phyloP scores from a whole-genome alignment of 2,797 vertebrate species.

The Bovichtus variegatus region DNA sequence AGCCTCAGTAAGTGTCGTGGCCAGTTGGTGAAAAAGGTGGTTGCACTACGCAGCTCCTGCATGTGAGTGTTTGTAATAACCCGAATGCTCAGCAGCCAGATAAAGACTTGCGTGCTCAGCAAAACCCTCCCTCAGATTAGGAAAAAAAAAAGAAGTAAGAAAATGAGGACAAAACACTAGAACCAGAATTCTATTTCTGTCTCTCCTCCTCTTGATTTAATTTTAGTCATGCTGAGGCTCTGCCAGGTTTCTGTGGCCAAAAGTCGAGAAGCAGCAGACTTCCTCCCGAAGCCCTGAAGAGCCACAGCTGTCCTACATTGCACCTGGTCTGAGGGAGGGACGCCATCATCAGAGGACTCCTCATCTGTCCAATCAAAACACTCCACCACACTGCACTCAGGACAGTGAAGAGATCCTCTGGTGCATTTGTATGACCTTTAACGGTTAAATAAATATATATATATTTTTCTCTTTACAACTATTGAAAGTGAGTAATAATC shows the following conservation, averaged over 20 bases:
- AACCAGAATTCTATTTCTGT: conserved; percentile 53
- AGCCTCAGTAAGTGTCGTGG: conserved; percentile 9
- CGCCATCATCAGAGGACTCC: conserved; percentile 34
- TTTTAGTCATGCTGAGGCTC: conserved; percentile 55
- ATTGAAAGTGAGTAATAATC: background rate
- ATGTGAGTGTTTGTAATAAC: conserved; percentile 23
- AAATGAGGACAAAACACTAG: conserved; percentile 46
- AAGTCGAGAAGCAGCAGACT: conserved; percentile 33
- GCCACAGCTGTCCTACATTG: conserved; percentile 77
- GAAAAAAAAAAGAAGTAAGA: conserved; percentile 23
- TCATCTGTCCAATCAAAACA: conserved; percentile 32
- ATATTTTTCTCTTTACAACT: background rate
- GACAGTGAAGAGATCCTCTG: background rate
- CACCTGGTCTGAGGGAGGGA: conserved; percentile 64
- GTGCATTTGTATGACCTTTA: background rate
- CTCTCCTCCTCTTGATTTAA: conserved; percentile 13
- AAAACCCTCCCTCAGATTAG: conserved; percentile 19
- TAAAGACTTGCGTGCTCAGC: conserved; percentile 58
- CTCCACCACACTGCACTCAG: conserved; percentile 38
- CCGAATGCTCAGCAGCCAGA: conserved; percentile 27
- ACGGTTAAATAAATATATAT: background rate
- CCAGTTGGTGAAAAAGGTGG: background rate
- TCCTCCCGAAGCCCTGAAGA: conserved; percentile 29
- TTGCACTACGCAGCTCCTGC: background rate
- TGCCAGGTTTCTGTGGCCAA: conserved; percentile 36